phyloP scores from a whole-genome alignment of 2,113 vertebrate genomes.

The Rhinogobius similis region DNA sequence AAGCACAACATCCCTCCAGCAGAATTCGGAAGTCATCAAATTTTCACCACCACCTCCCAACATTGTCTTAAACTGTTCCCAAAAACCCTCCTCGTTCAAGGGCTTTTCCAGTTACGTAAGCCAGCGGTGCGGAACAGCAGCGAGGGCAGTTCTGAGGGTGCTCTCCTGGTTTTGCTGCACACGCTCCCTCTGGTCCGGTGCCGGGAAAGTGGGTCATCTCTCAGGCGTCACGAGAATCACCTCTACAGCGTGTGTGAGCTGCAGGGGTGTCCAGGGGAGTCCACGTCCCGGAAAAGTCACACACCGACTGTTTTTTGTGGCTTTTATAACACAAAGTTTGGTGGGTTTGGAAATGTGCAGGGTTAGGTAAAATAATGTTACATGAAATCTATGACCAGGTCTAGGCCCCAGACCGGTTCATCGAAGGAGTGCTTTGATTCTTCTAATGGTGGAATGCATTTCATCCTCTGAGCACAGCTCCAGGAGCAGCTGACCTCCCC shows the following conservation, averaged over 20 bases:
- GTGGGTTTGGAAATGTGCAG: neutral
- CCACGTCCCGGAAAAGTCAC: conserved; percentile 42
- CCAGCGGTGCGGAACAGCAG: conserved; percentile 20
- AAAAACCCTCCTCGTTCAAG: neutral
- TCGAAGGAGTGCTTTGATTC: too few relatives aligned
- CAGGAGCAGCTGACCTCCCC: too few relatives aligned
- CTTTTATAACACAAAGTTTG: neutral
- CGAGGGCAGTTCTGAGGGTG: conserved; percentile 41
- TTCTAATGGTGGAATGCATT: too few relatives aligned
- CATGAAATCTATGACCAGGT: too few relatives aligned
- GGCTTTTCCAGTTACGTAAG: conserved; percentile 32
- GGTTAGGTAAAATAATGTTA: conserved; percentile 18
- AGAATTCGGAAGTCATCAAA: neutral
- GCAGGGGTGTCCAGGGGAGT: conserved; percentile 30
- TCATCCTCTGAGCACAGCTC: too few relatives aligned
- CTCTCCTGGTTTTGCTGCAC: conserved; percentile 36
- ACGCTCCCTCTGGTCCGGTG: conserved; percentile 51
- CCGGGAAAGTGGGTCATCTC: conserved; percentile 76
- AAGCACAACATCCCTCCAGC: conserved; percentile 11
- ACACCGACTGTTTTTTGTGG: conserved; percentile 49
- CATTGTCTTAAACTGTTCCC: neutral
- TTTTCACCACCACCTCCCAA: neutral
- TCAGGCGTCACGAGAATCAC: conserved; percentile 57
- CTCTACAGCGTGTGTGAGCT: conserved; percentile 25
- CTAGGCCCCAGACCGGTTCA: too few relatives aligned